Evolutionary conservation across 2,113 vertebrate species (phyloP).

Genomic region (Clarias magur): DNA sequence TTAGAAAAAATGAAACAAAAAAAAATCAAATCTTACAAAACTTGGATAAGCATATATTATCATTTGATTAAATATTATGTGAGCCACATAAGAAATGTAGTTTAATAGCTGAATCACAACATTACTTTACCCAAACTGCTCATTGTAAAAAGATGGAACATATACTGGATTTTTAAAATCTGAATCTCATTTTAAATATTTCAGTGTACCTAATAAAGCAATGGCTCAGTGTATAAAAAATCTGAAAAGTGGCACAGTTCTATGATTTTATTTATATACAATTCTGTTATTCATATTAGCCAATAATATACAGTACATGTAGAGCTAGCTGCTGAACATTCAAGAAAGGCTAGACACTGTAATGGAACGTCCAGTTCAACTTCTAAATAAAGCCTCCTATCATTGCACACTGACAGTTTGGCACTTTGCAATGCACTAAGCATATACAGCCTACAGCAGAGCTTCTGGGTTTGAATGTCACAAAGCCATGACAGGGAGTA

Average conservation of each 20-base stretch:
- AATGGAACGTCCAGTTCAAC: neutral
- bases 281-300: neutral
- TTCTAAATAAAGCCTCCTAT: neutral
- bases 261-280: neutral
- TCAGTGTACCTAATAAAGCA: neutral
- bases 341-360: neutral
- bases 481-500: neutral
- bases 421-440: neutral
- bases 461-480: neutral
- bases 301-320: neutral
- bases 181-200: neutral
- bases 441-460: neutral
- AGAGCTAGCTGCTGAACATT: neutral
- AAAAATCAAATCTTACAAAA: neutral
- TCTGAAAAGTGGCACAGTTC: neutral
- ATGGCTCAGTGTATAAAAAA: neutral
- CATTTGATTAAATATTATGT: too few species aligned
- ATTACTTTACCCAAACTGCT: neutral
- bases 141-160: neutral
- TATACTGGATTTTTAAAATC: neutral
- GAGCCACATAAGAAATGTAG: neutral
- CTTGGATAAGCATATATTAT: neutral
- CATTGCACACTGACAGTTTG: neutral
- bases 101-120: conserved; percentile 3
- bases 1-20: neutral